Conservation (phyloP, 2,113 vertebrate genomes). For the Chaetorhynchus papuensis region DNA sequence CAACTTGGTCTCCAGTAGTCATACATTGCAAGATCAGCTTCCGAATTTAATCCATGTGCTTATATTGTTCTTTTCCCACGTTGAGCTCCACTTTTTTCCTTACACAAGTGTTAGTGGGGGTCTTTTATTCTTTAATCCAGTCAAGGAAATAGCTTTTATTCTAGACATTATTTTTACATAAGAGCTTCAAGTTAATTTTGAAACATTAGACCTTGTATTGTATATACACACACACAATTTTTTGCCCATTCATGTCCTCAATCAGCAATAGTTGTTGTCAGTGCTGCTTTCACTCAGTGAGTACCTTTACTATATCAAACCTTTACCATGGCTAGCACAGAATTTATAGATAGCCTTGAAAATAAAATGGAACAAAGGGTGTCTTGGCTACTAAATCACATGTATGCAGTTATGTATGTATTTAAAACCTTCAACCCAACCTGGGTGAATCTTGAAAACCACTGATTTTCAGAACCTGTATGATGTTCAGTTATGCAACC, state of each 20-base stretch:
- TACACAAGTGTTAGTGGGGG: not conserved
- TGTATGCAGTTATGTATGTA: slow-evolving; percentile 29
- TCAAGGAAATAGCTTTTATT: slow-evolving; percentile 13
- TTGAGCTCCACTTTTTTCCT: not conserved
- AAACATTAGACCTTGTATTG: not conserved
- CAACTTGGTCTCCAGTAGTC: slow-evolving; percentile 30
- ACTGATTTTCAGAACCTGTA: slow-evolving; percentile 53
- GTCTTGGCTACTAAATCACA: slow-evolving; percentile 46
- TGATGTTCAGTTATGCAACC: slow-evolving; percentile 67
- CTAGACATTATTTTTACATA: not conserved
- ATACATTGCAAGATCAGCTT: slow-evolving; percentile 49
- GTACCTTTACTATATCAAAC: slow-evolving; percentile 34
- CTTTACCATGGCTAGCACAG: not conserved
- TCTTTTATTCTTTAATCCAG: not conserved
- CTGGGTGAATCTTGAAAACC: slow-evolving; percentile 61
- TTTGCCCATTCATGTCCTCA: slow-evolving; percentile 4
- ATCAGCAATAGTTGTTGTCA: slow-evolving; percentile 1
- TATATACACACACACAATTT: not conserved
- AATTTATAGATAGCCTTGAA: slow-evolving; percentile 30
- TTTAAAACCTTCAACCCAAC: slow-evolving; percentile 21
- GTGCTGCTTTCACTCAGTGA: slow-evolving; percentile 13
- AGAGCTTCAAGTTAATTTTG: not conserved
- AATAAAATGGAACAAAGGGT: slow-evolving; percentile 12
- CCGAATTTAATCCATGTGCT: not conserved
- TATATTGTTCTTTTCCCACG: not conserved